Percentiles rank a stretch among this genome's conserved stretches.
phyloP scores from a whole-genome alignment of 2,797 vertebrate species.

The Acanthurus tractus region DNA sequence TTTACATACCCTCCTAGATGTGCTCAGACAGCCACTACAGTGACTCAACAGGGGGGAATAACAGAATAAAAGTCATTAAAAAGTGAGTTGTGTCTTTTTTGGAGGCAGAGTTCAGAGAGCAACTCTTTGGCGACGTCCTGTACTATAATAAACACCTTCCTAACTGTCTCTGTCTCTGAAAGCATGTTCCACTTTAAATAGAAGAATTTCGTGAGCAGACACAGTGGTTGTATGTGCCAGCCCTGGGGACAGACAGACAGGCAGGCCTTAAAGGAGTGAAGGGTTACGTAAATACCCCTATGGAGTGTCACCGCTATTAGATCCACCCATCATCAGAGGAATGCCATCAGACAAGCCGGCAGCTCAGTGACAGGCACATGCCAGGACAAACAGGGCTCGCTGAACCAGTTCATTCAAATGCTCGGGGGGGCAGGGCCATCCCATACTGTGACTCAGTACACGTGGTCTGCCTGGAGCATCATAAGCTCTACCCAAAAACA shows the following conservation, averaged over 20 bases:
- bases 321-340: constrained; percentile 10
- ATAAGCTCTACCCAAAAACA: not conserved
- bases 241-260: constrained; percentile 11
- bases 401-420: constrained; percentile 49
- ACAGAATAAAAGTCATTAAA: constrained; percentile 32
- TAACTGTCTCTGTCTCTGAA: not conserved
- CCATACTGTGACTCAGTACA: constrained; percentile 13
- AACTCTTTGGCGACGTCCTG: not conserved
- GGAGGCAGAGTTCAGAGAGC: constrained; percentile 9
- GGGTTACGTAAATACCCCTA: constrained; percentile 47
- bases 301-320: constrained; percentile 9
- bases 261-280: constrained; percentile 10
- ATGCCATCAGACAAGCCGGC: constrained; percentile 30
- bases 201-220: constrained; percentile 11
- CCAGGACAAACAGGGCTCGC: not conserved
- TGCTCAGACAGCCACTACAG: constrained; percentile 13
- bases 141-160: constrained; percentile 19
- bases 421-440: not conserved
- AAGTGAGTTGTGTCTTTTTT: constrained; percentile 28
- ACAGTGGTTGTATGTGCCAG: constrained; percentile 15
- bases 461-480: not conserved
- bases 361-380: constrained; percentile 32
- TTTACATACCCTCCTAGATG: constrained; percentile 24
- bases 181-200: constrained; percentile 18
- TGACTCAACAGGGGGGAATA: constrained; percentile 45